Evolutionary conservation across 2,113 vertebrate genomes (phyloP).

Genomic region (Todiramphus saurophagus): DNA sequence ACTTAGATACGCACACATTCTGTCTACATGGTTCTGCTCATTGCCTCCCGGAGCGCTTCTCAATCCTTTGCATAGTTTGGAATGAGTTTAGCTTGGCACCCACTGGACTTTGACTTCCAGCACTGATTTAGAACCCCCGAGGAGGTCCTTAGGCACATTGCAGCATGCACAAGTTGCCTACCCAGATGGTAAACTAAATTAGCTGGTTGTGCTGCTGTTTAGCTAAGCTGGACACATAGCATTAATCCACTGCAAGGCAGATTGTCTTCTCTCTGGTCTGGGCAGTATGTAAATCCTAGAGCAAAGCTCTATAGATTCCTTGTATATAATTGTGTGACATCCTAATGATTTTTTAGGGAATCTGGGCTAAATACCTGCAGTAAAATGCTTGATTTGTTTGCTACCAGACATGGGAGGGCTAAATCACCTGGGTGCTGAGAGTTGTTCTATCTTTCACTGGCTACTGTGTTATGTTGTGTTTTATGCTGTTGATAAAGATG

Average conservation of each 20-base stretch:
- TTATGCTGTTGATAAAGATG: neutral
- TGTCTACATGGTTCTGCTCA: neutral
- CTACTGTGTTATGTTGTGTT: neutral
- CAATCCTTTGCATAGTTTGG: neutral
- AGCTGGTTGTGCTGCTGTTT: neutral
- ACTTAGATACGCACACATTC: neutral
- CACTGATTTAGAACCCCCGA: neutral
- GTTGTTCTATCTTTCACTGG: neutral
- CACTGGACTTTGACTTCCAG: neutral
- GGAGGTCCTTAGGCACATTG: neutral
- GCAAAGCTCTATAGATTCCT: neutral
- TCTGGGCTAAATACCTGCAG: neutral
- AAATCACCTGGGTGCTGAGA: neutral
- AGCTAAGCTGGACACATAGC: neutral
- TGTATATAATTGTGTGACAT: neutral
- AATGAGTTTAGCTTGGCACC: neutral
- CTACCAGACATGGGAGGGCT: neutral
- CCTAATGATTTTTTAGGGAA: neutral
- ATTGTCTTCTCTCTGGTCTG: neutral
- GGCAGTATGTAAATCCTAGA: neutral
- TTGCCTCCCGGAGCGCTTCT: neutral
- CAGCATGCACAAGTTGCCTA: neutral
- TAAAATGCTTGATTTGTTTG: neutral
- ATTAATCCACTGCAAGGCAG: slow-evolving; percentile 3
- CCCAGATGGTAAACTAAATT: neutral